Evolutionary conservation across 2,888 invertebrate genomes (phyloP).

Genomic region (Sipha maydis): DNA sequence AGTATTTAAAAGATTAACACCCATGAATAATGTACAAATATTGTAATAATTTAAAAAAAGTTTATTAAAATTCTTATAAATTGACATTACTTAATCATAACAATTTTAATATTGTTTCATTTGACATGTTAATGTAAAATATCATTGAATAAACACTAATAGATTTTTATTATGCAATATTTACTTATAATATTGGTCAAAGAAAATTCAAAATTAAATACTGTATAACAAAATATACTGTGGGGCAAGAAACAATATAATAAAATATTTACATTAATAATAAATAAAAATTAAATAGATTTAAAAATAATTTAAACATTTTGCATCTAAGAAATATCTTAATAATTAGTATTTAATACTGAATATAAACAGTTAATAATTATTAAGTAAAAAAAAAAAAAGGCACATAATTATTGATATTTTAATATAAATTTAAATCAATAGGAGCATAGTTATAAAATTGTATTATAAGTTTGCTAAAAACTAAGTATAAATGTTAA

Average conservation of each 20-base stretch:
- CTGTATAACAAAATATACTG: not conserved
- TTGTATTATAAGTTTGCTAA: not conserved
- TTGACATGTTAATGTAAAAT: too few relatives aligned
- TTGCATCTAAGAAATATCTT: not conserved
- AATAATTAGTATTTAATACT: not conserved
- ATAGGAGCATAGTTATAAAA: conserved; percentile 17
- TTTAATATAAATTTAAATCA: conserved; percentile 9
- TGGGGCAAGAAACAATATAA: conserved; percentile 14
- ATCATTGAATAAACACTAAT: too few relatives aligned
- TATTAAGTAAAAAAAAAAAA: not conserved
- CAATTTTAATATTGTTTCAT: too few relatives aligned
- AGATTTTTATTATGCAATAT: too few relatives aligned
- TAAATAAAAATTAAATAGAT: conserved; percentile 16
- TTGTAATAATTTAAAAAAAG: too few relatives aligned
- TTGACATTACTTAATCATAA: too few relatives aligned
- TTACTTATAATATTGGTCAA: not conserved
- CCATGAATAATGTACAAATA: too few relatives aligned
- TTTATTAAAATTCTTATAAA: too few relatives aligned
- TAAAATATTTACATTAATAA: not conserved
- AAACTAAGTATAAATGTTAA: not conserved
- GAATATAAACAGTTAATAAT: not conserved
- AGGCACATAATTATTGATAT: not conserved
- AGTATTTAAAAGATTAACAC: too few relatives aligned
- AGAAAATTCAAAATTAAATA: conserved; percentile 4
- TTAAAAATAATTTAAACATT: not conserved